Base-by-base conservation (phyloP, 2,113 vertebrate genomes). In the Collichthys lucidus region DNA sequence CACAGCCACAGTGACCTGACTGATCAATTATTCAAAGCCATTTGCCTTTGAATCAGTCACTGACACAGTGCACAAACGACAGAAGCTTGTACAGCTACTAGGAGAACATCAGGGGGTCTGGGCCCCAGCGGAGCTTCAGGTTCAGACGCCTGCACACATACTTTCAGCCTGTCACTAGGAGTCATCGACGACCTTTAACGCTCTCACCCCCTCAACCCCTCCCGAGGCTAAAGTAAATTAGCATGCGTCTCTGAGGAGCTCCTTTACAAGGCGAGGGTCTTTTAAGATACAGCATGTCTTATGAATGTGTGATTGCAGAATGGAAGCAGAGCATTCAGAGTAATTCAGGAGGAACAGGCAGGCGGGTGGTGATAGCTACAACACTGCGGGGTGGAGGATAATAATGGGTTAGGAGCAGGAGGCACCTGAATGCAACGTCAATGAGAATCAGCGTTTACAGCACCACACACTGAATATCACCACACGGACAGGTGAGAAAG, bases 161-260 rank as follows among this genome's bases (percentile, higher is more conserved):
- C 93, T 95, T 94, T 89, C 89, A 76, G 74, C 88, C 85, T 95
- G 94, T 95, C 95, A 95, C 91, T 91, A 86, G 85, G 84, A 90
- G 93, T 96, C 93, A 96, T 72, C 76, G 71, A 71, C 69, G 87
- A 93, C 86, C 93, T 93, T 90, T 89, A 91, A 63, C 24, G 73
- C 85, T 50, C 68, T 16, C 63, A 31, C 42, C 24, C 31, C 29
- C n/a, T 11, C 56, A 40, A 31, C 80, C 74, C 44, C 56, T 68
- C 53, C 61, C 9, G 35, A 40, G 73, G 90, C 86, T 89, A 80
- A 86, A 91, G 91, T 86, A 81, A 92, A 93, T 93, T 81, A 93
- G 78, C 77, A n/a, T 29, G 66, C 64, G 77, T 87, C 90, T 89
- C 89, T 0, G 61, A 85, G 88, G 91, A 88, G 80, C n/a, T 61